Evolutionary conservation across 1,140 invertebrate species (phyloP).

Genomic region (Idris sp.): DNA sequence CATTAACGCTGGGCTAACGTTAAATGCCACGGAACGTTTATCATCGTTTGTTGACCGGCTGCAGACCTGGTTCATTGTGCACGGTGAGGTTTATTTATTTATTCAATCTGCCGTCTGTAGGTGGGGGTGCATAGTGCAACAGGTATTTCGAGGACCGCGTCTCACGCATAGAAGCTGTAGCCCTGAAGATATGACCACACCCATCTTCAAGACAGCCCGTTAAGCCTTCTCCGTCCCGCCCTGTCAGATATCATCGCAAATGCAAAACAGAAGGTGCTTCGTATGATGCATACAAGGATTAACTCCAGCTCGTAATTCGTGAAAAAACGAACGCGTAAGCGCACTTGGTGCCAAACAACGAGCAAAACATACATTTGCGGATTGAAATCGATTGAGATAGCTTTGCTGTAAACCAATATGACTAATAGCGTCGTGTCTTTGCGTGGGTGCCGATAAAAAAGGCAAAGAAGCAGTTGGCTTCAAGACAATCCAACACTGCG

Average conservation of each 20-base stretch:
- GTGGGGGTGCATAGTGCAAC: conserved; percentile 46
- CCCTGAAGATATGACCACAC: conserved; percentile 50
- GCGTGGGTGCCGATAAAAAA: conserved; percentile 42
- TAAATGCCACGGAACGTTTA: conserved; percentile 59
- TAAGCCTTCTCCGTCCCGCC: conserved; percentile 58
- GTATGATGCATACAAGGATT: conserved; percentile 47
- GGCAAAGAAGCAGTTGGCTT: conserved; percentile 3
- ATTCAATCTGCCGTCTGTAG: conserved; percentile 44
- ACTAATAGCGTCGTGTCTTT: conserved; percentile 43
- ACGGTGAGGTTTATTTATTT: conserved; percentile 53
- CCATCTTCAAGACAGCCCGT: conserved; percentile 52
- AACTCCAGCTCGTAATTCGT: conserved; percentile 25
- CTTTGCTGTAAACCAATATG: conserved; percentile 43
- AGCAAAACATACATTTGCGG: conserved; percentile 24
- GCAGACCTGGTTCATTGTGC: conserved; percentile 37
- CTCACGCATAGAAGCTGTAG: conserved; percentile 45
- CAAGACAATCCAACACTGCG: conserved; percentile 21
- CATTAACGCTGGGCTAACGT: conserved; percentile 38
- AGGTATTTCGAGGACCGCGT: conserved; percentile 60
- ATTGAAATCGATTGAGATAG: conserved; percentile 57
- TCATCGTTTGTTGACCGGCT: conserved; percentile 57
- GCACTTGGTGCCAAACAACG: conserved; percentile 38
- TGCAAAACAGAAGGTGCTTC: conserved; percentile 60
- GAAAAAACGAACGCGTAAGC: conserved; percentile 29
- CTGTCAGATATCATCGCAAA: conserved; percentile 62